phyloP scores from a whole-genome alignment of 1,140 invertebrate species.

The Drosophila auraria region DNA sequence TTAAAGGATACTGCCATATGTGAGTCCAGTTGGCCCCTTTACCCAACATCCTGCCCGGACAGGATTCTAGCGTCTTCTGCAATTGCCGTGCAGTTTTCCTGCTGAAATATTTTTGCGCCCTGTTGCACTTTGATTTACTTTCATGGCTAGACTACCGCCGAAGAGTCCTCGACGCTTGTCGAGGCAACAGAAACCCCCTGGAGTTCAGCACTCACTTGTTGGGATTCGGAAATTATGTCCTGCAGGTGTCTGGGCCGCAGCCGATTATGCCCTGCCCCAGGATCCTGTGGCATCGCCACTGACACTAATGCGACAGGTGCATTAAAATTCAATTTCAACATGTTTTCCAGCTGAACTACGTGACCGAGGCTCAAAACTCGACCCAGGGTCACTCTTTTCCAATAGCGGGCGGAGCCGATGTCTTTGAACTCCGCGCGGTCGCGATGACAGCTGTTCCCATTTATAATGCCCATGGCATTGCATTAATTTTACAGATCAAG shows the following conservation, averaged over 20 bases:
- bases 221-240: constrained; percentile 71
- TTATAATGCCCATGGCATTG: constrained; percentile 73
- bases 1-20: constrained; percentile 34
- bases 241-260: constrained; percentile 75
- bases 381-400: constrained; percentile 33
- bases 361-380: constrained; percentile 60
- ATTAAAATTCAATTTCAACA: constrained; percentile 80
- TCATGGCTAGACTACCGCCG: constrained; percentile 69
- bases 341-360: constrained; percentile 69
- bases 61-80: constrained; percentile 41
- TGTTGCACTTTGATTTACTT: constrained; percentile 83
- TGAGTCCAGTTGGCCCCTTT: constrained; percentile 36
- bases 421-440: constrained; percentile 28
- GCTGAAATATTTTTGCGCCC: constrained; percentile 59
- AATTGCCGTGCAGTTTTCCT: constrained; percentile 1
- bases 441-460: constrained; percentile 65
- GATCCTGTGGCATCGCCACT: constrained; percentile 14
- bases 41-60: constrained; percentile 14
- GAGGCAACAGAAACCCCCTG: constrained; percentile 23
- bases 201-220: constrained; percentile 53
- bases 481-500: constrained; percentile 81
- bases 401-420: not conserved
- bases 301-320: constrained; percentile 78
- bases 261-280: constrained; percentile 67
- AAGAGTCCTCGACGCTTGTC: constrained; percentile 12